Conservation (phyloP, 2,797 vertebrate genomes). For the Percopsis omiscomaycus region DNA sequence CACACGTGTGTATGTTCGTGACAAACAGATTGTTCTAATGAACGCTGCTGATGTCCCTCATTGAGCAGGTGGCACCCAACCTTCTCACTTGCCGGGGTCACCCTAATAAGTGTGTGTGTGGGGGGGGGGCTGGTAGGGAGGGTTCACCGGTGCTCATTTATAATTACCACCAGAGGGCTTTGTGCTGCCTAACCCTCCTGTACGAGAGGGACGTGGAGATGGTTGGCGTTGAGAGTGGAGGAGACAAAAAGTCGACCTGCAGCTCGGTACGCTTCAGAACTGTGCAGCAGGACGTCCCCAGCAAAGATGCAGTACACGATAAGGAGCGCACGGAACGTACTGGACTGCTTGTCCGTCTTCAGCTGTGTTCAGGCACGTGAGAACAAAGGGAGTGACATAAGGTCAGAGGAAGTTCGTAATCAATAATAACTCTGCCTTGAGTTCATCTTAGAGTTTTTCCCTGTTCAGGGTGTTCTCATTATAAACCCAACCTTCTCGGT, state of each 20-base stretch:
- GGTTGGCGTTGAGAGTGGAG: neutral
- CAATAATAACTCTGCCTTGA: neutral
- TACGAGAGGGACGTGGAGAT: neutral
- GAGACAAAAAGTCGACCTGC: neutral
- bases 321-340: conserved; percentile 8
- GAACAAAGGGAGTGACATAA: neutral
- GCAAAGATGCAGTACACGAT: neutral
- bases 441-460: too few species aligned
- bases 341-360: neutral
- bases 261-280: conserved; percentile 1
- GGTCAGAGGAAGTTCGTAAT: neutral
- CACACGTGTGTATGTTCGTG: conserved; percentile 14
- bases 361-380: neutral
- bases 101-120: neutral
- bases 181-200: conserved; percentile 16
- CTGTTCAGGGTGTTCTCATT: too few species aligned
- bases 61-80: conserved; percentile 12
- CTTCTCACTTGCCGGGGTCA: conserved; percentile 3
- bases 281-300: neutral
- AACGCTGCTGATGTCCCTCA: conserved; percentile 40
- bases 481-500: too few species aligned
- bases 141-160: conserved; percentile 34
- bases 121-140: neutral
- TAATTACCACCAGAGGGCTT: conserved; percentile 30
- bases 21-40: conserved; percentile 35